phyloP scores from a whole-genome alignment of 2,113 vertebrate species.

The Fukomys damarensis region DNA sequence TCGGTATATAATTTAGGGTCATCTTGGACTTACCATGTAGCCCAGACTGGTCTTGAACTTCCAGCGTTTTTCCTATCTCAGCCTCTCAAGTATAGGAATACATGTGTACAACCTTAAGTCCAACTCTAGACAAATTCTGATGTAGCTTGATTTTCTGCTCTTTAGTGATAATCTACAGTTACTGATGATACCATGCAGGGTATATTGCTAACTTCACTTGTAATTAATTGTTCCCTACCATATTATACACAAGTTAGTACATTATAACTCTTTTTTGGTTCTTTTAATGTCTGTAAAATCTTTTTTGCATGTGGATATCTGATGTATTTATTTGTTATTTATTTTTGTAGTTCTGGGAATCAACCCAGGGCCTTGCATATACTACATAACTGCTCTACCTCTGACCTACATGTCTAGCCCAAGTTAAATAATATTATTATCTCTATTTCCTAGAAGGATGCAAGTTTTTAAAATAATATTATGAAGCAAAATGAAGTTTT shows the following conservation, averaged over 20 bases:
- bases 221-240: neutral
- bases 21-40: neutral
- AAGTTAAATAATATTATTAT: neutral
- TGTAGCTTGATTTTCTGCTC: neutral
- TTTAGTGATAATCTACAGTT: neutral
- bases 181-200: neutral
- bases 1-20: neutral
- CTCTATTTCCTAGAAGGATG: neutral
- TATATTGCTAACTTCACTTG: neutral
- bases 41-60: neutral
- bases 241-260: neutral
- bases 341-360: neutral
- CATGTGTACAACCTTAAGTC: neutral
- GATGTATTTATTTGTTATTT: neutral
- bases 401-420: neutral
- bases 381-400: neutral
- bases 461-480: constrained; percentile 23
- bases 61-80: neutral
- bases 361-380: neutral
- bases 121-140: neutral
- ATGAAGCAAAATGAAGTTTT: constrained; percentile 38
- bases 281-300: neutral
- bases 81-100: neutral
- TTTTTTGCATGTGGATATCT: neutral
- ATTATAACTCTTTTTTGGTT: neutral